Evolutionary conservation across 1,140 invertebrate genomes (phyloP), one percentile per base, ranked within the genome.

Genomic region (Lepidurus packardi): DNA sequence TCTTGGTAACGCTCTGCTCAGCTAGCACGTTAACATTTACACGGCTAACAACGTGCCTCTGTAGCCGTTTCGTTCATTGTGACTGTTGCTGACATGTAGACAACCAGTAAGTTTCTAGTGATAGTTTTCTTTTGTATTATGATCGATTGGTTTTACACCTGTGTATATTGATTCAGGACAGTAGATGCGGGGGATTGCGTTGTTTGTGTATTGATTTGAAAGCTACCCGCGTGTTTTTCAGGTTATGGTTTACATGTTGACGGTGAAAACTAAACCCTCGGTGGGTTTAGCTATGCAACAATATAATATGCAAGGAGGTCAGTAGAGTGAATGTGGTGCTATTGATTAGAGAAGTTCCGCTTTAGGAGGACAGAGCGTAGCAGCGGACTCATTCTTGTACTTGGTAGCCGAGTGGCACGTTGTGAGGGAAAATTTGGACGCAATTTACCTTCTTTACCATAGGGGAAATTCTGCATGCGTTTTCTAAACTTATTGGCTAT

Each of bases 231-330:
- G 13, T 47, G 45, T 10, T 65, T 13, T 7, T n/a, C 7, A n/a
- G 16, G 53, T 65, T 65, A 13, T 65, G 7, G 53, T 65, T 65
- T 65, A 65, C 7, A 65, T 65, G 53, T 65, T 65, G 53, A 9
- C 34, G 9, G 8, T 65, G 53, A 65, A 65, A 65, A 65, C 13
- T 9, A 21, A 65, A 13, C 53, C 13, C 21, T 65, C 45, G 53
- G 53, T 65, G 53, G 5, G 53, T 16, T 65, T 47, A 47, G 16
- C 45, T 47, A 10, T 7, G 53, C 53, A 7, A 21, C 21, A 21
- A 65, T n/a, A 65, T 21, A 65, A 65, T 65, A 21, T 65, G 53
- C 53, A 65, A 65, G 21, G 53, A 65, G 53, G 53, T 65, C 53
- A 65, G 53, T 65, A n/a, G 53, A 65, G 53, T 65, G 13, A 13